Evolutionary conservation across 2,797 vertebrate species (phyloP).

Genomic region (Helarctos malayanus): DNA sequence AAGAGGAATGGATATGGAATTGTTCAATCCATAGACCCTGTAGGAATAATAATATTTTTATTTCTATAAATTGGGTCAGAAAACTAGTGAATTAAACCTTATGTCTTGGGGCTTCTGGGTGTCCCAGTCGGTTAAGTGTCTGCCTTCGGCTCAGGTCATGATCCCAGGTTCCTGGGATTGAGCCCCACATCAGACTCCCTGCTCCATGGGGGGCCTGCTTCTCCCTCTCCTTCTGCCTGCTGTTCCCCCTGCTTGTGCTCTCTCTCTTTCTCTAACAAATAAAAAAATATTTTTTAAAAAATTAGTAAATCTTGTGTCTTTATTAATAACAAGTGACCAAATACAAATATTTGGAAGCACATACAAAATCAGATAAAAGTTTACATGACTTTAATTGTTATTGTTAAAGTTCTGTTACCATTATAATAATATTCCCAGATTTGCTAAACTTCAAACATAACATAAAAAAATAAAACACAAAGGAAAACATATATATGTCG

Average conservation of each 20-base stretch:
- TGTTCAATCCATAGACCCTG: neutral
- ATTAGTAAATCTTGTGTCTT: neutral
- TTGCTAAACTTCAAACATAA: neutral
- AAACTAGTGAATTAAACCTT: neutral
- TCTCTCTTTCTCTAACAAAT: neutral
- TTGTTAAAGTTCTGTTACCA: neutral
- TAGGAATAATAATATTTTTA: neutral
- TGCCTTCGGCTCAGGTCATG: neutral
- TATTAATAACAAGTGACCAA: neutral
- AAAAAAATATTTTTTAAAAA: too few relatives aligned
- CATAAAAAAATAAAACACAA: constrained; percentile 28
- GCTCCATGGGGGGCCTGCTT: neutral
- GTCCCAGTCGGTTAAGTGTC: neutral
- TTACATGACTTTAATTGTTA: constrained; percentile 22
- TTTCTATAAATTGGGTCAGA: neutral
- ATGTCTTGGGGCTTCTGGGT: neutral
- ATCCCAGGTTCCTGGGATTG: neutral
- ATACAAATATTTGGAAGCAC: neutral
- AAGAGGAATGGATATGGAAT: neutral
- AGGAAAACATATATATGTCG: neutral
- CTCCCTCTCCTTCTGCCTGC: neutral
- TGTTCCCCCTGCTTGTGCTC: too few relatives aligned
- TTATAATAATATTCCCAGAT: neutral
- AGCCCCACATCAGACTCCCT: neutral
- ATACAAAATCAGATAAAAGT: neutral